Percentiles rank a stretch among this genome's conserved stretches.
These are phyloP conservation scores for Drosophila orena DNA, from an alignment of 1,140 invertebrate genomes.

Conservation along the genomic window DNA sequence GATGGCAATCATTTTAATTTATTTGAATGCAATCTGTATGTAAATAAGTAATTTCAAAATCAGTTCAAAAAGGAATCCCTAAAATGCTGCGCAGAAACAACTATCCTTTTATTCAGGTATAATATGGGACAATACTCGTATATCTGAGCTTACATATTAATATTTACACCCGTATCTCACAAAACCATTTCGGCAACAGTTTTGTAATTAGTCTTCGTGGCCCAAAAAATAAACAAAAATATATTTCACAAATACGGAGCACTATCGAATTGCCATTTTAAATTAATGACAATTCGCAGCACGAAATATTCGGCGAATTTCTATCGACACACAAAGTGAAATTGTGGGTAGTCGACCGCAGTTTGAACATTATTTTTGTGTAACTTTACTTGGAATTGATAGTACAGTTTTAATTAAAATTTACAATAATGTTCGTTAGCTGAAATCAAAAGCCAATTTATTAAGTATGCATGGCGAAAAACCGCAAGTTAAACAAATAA, in stretches of 20 bases:
- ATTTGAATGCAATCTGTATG: no score
- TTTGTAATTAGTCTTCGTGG: no score
- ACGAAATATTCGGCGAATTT: neutral
- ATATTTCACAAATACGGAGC: neutral
- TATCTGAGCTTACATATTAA: no score
- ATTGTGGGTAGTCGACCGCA: constrained; percentile 14
- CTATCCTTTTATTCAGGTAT: no score
- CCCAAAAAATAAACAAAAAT: no score
- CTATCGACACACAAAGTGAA: neutral
- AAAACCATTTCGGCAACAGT: no score
- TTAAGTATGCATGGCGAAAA: constrained; percentile 33
- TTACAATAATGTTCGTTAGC: neutral
- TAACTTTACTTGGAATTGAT: neutral
- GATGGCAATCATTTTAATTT: neutral
- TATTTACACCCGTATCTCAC: no score
- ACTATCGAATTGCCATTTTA: neutral
- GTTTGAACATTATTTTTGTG: constrained; percentile 12
- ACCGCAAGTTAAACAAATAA: neutral
- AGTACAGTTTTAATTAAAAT: constrained; percentile 55
- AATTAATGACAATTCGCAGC: neutral
- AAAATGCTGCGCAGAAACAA: no score
- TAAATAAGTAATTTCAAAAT: no score
- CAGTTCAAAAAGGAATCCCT: no score
- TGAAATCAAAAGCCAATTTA: constrained; percentile 21
- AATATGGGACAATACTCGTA: no score